Percentiles rank a stretch among this genome's conserved stretches.
These are phyloP conservation scores for Drosophila kikkawai DNA, from an alignment of 1,140 invertebrate genomes.

Conservation along the genomic window DNA sequence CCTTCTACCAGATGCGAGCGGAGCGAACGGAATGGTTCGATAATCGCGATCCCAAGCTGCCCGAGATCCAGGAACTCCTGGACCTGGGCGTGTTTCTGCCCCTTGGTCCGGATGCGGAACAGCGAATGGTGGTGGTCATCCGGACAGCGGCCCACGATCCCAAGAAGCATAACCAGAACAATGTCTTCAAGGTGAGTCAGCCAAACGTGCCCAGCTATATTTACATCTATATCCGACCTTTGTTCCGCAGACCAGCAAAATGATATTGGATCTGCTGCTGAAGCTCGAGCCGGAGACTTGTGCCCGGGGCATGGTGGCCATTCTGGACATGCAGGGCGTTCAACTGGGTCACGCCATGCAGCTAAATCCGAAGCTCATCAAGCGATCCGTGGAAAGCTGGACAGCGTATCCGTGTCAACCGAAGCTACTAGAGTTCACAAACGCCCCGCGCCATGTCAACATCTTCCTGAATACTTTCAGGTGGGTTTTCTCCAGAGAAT, in stretches of 20 bases:
- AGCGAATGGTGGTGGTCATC: conserved; percentile 87
- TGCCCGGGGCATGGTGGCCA: conserved; percentile 87
- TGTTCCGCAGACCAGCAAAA: conserved; percentile 85
- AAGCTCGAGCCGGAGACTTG: conserved; percentile 86
- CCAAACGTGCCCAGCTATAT: neutral
- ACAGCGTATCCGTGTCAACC: conserved; percentile 90
- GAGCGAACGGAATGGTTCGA: conserved; percentile 87
- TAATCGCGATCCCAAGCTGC: conserved; percentile 87
- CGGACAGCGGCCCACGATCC: conserved; percentile 87
- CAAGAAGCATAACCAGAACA: conserved; percentile 86
- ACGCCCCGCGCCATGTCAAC: conserved; percentile 89
- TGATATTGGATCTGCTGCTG: conserved; percentile 87
- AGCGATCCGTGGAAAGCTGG: conserved; percentile 87
- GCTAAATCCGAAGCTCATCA: conserved; percentile 87
- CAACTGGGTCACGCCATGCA: conserved; percentile 87
- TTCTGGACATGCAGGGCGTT: conserved; percentile 88
- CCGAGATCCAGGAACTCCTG: conserved; percentile 87
- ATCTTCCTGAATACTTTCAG: conserved; percentile 89
- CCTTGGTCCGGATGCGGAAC: conserved; percentile 86
- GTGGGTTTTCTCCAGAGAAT: conserved; percentile 44
- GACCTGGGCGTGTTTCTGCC: conserved; percentile 88
- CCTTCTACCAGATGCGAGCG: conserved; percentile 87
- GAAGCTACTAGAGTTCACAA: conserved; percentile 89
- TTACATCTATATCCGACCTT: neutral
- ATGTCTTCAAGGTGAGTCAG: conserved; percentile 86